A percentile compares a stretch with the other conserved stretches of the same genome.
These are phyloP conservation scores for Nezara viridula DNA, from an alignment of 2,888 invertebrate genomes.

Conservation along the genomic window DNA sequence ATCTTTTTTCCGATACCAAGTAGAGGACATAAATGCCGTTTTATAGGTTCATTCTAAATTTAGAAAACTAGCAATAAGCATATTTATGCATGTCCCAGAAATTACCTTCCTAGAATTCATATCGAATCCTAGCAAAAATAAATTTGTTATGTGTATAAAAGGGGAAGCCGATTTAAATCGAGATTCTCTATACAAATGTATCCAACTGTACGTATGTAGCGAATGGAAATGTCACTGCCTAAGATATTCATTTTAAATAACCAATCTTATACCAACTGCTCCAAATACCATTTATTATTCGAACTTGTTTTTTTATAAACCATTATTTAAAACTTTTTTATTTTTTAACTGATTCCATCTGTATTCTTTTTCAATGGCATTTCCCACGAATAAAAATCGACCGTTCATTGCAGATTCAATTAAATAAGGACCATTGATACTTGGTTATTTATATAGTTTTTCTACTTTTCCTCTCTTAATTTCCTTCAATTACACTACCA, in stretches of 20 bases:
- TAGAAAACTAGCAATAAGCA: not conserved
- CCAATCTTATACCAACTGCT: not conserved
- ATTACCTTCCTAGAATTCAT: not conserved
- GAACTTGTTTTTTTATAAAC: not conserved
- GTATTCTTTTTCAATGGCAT: too few relatives aligned
- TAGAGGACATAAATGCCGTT: not conserved
- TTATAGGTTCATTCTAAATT: not conserved
- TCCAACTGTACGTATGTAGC: not conserved
- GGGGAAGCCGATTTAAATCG: not conserved
- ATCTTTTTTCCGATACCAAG: not conserved
- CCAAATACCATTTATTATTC: not conserved
- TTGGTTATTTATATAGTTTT: too few relatives aligned
- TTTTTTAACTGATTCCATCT: too few relatives aligned
- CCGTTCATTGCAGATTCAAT: too few relatives aligned
- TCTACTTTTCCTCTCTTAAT: too few relatives aligned
- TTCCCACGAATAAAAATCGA: too few relatives aligned
- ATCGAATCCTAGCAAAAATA: not conserved
- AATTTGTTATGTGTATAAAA: not conserved
- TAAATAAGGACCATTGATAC: not conserved
- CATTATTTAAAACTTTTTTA: not conserved
- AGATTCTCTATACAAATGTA: not conserved
- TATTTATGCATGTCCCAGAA: not conserved
- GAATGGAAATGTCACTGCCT: not conserved
- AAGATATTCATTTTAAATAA: not conserved
- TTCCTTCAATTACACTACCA: too few relatives aligned